Base-by-base conservation (phyloP, 2,113 vertebrate species). In the Platichthys flesus region DNA sequence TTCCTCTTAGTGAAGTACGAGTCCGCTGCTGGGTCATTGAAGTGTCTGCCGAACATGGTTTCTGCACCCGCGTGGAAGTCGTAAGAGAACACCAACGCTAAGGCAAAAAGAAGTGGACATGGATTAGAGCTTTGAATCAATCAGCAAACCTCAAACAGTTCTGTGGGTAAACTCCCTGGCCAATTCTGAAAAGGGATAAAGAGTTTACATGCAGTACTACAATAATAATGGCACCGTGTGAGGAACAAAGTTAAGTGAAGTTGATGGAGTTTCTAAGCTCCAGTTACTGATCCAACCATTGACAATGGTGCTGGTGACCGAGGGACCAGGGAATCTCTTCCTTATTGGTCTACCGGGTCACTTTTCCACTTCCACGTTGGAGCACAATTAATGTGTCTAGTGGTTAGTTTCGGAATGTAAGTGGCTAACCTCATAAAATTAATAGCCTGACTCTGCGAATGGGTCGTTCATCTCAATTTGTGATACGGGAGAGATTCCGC, bases 11-110 rank as follows among this genome's bases (percentile, higher is more conserved):
- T 99, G 81, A 99, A 99, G 90, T 96, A 99, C 49, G 96, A 97
- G 90, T 99, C 98, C 59, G 98, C 96, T 74, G 95, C 95, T 18
- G 98, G 97, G 81, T 99, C 97, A 79, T 97, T 99, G 93, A 99
- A 99, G 89, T 99, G 98, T 88, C 96, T 95, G 94, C 96, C 97
- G 95, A 97, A 99, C 97, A 99, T 96, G 40, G 98, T 99, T 89
- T 99, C 98, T 81, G 97, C 97, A 88, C 98, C 98, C 83, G 98
- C 98, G 70, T 99, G 97, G 92, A 99, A 99, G 92, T 99, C 98
- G 67, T 99, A 99, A 1, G 97, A 98, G 94, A 99, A 99, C 84
- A 99, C 97, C 91, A 99, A 94, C 20, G 98, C 98, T 99, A 63
- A 4, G 20, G 47, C 31, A 12, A 61, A 55, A 40, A 73, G 31